Base-by-base conservation (phyloP, 1,140 invertebrate species). In the Drosophila ficusphila region DNA sequence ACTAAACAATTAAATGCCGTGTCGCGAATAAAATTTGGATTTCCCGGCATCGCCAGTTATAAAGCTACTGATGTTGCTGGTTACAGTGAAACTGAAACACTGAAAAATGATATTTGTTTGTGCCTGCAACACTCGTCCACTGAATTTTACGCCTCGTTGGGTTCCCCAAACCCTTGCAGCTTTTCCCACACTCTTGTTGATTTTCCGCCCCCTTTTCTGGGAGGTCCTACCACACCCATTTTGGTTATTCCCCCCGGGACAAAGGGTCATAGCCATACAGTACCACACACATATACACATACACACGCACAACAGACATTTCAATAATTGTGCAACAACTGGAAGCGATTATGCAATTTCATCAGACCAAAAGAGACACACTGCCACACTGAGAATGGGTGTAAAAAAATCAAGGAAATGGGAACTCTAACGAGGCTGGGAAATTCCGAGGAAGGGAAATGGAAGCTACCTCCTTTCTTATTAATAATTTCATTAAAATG, bases 291-390 rank as follows among this genome's bases (percentile, higher is more conserved):
- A 25, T 36, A n/a, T 16, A 19, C 42, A n/a, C 41, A 19, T 23
- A 57, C 29, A 18, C 41, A 58, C 31, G 48, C 36, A 56, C 58
- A 72, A 60, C 74, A 69, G 70, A 74, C 77, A 88, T 89, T 88
- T 88, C 83, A 88, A 88, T 88, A 88, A 88, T 88, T 88, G 82
- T 88, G 82, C 82, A 88, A 82, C 82, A 88, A 88, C 82, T 88
- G 82, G 82, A 88, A 88, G 70, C 78, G 83, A 88, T 88, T 88
- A 88, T 88, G 83, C 82, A 88, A 88, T 88, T 88, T 78, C 82
- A 88, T 78, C 82, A 88, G 78, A 71, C 83, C 77, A 82, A 78
- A 65, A 78, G 78, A 27, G 60, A 29, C 72, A 79, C 79, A 62
- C 52, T 65, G 72, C 61, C 71, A 64, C 72, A 76, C 49, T 44